Conservation (phyloP, 2,797 vertebrate species). For the Melopsittacus undulatus region DNA sequence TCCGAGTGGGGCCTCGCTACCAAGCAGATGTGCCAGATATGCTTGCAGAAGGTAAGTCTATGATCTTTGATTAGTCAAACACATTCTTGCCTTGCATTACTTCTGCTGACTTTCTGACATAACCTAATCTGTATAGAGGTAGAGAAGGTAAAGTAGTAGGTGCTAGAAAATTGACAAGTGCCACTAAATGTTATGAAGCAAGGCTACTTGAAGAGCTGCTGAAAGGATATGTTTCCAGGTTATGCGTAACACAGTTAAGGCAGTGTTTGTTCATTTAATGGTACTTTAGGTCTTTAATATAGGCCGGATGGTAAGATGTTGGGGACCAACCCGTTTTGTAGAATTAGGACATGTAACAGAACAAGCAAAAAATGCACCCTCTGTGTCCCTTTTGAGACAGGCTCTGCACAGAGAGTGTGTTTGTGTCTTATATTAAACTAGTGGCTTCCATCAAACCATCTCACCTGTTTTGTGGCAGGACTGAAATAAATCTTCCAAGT, state of each 20-base stretch:
- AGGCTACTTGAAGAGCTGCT: not conserved
- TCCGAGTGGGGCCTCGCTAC: conserved; percentile 94
- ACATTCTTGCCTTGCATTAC: not conserved
- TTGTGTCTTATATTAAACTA: not conserved
- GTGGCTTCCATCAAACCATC: not conserved
- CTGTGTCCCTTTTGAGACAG: not conserved
- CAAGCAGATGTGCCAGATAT: conserved; percentile 98
- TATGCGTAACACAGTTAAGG: not conserved
- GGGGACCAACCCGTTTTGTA: not conserved
- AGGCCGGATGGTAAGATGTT: not conserved
- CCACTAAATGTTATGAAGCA: not conserved
- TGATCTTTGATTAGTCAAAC: not conserved
- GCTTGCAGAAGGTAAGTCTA: conserved; percentile 88
- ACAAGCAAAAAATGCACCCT: not conserved
- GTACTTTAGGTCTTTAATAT: not conserved
- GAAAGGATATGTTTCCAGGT: not conserved
- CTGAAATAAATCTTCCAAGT: not conserved
- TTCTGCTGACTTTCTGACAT: not conserved
- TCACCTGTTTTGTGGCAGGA: not conserved
- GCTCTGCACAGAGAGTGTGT: not conserved
- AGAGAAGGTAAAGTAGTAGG: not conserved
- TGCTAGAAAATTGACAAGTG: not conserved
- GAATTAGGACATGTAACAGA: not conserved
- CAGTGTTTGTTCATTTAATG: not conserved
- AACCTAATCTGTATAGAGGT: not conserved